phyloP scores from a whole-genome alignment of 2,113 vertebrate species.

The Scytalopus superciliaris region DNA sequence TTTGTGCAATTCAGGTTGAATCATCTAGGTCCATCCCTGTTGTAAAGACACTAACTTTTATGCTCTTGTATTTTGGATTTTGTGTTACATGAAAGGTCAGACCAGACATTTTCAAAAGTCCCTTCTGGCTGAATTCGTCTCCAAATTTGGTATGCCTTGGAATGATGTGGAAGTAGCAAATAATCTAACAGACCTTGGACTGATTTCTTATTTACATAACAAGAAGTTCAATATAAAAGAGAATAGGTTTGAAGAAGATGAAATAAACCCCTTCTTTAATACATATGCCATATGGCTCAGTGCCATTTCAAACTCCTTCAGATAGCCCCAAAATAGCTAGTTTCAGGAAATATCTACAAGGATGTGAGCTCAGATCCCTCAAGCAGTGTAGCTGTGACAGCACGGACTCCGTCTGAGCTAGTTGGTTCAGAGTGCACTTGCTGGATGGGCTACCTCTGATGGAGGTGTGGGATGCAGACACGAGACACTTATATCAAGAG shows the following conservation, averaged over 20 bases:
- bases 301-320: background rate
- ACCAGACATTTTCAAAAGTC: background rate
- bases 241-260: background rate
- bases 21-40: background rate
- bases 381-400: background rate
- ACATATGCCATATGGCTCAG: background rate
- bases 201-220: conserved; percentile 33
- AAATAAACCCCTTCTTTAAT: background rate
- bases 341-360: background rate
- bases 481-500: background rate
- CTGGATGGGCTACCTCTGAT: background rate
- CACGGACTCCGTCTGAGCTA: background rate
- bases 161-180: background rate
- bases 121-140: background rate
- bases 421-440: background rate
- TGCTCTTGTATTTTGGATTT: conserved; percentile 1
- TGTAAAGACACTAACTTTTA: conserved; percentile 11
- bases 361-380: background rate
- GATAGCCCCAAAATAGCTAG: background rate
- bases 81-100: conserved; percentile 11
- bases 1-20: background rate
- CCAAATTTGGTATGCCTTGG: background rate
- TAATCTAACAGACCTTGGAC: background rate
- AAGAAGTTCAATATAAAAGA: background rate
- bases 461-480: background rate